A percentile compares a stretch with the other conserved stretches of the same genome.
Conservation (phyloP, 2,113 vertebrate genomes). For the Nerophis ophidion region DNA sequence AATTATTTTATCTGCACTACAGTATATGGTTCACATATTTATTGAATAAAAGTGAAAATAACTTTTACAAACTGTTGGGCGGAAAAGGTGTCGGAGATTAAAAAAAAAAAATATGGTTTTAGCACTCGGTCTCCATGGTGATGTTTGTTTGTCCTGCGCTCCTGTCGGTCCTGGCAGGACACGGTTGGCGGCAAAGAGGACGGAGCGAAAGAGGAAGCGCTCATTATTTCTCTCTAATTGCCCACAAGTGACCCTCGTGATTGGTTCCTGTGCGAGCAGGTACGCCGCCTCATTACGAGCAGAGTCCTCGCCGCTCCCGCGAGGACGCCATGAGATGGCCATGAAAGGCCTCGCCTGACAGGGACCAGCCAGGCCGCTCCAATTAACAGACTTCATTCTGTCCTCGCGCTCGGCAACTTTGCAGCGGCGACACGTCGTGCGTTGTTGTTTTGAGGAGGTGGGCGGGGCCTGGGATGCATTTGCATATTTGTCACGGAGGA, state of each 20-base stretch:
- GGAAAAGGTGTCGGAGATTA: not conserved
- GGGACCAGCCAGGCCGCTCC: slow-evolving; percentile 62
- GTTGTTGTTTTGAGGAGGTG: slow-evolving; percentile 26
- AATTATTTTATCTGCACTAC: too few species aligned
- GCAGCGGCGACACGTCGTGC: not conserved
- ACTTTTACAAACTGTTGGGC: too few species aligned
- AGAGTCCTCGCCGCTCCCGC: slow-evolving; percentile 57
- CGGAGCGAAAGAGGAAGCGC: slow-evolving; percentile 54
- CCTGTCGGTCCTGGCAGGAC: slow-evolving; percentile 32
- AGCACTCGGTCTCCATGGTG: not conserved
- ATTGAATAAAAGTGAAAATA: too few species aligned
- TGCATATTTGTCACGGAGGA: slow-evolving; percentile 18
- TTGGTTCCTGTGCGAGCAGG: slow-evolving; percentile 58
- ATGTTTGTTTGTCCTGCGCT: not conserved
- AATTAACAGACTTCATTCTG: slow-evolving; percentile 62
- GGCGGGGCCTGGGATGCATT: slow-evolving; percentile 7
- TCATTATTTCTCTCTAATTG: slow-evolving; percentile 74
- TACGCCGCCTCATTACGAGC: slow-evolving; percentile 66
- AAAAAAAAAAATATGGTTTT: not conserved
- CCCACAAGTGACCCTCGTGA: slow-evolving; percentile 69
- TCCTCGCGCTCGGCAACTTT: slow-evolving; percentile 35
- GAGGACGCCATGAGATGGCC: slow-evolving; percentile 69
- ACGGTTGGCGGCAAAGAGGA: slow-evolving; percentile 27
- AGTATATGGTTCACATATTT: too few species aligned
- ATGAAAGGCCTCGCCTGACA: slow-evolving; percentile 68